Evolutionary conservation across 1,140 invertebrate species (phyloP).

Genomic region (Trachymyrmex cornetzi): DNA sequence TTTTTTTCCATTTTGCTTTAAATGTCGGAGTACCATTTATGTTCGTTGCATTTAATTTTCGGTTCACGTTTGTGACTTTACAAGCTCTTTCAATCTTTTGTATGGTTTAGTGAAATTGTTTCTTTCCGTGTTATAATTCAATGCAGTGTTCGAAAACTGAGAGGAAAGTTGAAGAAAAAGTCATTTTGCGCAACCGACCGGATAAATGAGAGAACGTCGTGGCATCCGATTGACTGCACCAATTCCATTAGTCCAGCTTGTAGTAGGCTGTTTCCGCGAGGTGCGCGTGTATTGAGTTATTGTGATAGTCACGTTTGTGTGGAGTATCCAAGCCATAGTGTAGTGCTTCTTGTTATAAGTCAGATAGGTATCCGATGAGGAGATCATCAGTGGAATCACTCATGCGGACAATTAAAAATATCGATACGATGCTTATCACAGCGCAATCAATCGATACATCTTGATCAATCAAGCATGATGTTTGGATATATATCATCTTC

Average conservation of each 20-base stretch:
- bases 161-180: slow-evolving; percentile 24
- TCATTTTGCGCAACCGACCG: background rate
- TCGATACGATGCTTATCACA: slow-evolving; percentile 63
- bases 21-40: background rate
- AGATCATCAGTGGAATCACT: slow-evolving; percentile 54
- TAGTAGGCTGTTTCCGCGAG: slow-evolving; percentile 37
- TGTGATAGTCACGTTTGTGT: slow-evolving; percentile 2
- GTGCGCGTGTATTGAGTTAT: slow-evolving; percentile 37
- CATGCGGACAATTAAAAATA: slow-evolving; percentile 72
- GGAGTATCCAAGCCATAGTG: slow-evolving; percentile 1
- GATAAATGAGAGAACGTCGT: slow-evolving; percentile 52
- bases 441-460: slow-evolving; percentile 42
- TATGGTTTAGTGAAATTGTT: slow-evolving; percentile 15
- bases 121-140: slow-evolving; percentile 9
- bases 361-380: slow-evolving; percentile 41
- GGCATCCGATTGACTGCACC: slow-evolving; percentile 56
- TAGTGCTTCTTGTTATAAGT: slow-evolving; percentile 61
- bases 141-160: slow-evolving; percentile 24
- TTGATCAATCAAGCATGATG: slow-evolving; percentile 33
- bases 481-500: slow-evolving; percentile 16
- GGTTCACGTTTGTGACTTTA: background rate
- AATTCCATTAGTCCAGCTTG: slow-evolving; percentile 57
- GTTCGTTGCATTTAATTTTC: slow-evolving; percentile 10
- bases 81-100: background rate
- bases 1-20: background rate